Percentiles rank a stretch among this genome's conserved stretches.
Conservation (phyloP, 2,113 vertebrate genomes). For the Bambusicola thoracicus region DNA sequence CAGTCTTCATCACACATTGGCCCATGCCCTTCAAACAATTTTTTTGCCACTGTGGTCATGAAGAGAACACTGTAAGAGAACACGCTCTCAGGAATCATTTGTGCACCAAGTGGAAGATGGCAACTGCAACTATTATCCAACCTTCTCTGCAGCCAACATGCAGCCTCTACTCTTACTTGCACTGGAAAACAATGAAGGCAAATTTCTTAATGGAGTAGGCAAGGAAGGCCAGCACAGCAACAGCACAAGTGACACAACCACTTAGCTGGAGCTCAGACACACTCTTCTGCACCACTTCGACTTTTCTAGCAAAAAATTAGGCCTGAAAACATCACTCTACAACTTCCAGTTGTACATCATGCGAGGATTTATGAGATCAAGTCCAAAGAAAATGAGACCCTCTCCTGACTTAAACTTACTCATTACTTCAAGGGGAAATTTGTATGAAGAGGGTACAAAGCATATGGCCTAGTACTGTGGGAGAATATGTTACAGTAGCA, state of each 20-base stretch:
- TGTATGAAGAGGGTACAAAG: not conserved
- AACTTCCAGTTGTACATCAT: not conserved
- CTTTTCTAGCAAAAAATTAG: not conserved
- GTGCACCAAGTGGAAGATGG: not conserved
- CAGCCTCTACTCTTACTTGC: not conserved
- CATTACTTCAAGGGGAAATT: not conserved
- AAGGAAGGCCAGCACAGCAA: not conserved
- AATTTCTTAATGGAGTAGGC: not conserved
- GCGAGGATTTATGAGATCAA: conserved; percentile 19
- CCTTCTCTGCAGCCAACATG: not conserved
- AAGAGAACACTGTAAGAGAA: not conserved
- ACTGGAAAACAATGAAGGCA: not conserved
- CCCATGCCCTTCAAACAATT: not conserved
- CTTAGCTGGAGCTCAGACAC: not conserved
- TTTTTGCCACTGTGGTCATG: not conserved
- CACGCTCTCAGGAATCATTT: not conserved
- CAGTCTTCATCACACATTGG: not conserved
- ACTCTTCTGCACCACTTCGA: not conserved
- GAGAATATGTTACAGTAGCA: too few species aligned
- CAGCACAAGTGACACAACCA: not conserved
- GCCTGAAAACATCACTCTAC: not conserved
- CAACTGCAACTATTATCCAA: not conserved
- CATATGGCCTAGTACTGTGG: not conserved
- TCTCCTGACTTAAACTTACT: conserved; percentile 4
- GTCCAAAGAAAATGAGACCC: not conserved